These are phyloP conservation scores for Drosophila sulfurigaster DNA, from an alignment of 1,140 invertebrate species.

Conservation along the genomic window DNA sequence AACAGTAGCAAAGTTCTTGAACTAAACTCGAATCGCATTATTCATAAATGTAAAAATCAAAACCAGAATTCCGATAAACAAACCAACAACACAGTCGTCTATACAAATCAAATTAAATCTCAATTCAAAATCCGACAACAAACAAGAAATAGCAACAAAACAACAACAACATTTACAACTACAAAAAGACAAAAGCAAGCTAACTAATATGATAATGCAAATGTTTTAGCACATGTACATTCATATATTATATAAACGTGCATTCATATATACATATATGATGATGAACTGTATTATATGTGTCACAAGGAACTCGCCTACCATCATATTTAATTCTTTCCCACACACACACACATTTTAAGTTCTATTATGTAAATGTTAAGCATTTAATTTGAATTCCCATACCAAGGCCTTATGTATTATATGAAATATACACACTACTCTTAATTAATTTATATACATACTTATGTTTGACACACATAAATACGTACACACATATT, in stretches of 20 bases:
- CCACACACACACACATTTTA: conserved; percentile 24
- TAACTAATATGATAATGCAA: conserved; percentile 62
- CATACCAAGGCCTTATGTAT: conserved; percentile 75
- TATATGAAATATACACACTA: conserved; percentile 75
- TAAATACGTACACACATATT: conserved; percentile 38
- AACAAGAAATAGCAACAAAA: conserved; percentile 37
- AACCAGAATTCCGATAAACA: conserved; percentile 27
- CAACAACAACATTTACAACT: conserved; percentile 32
- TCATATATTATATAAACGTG: conserved; percentile 23
- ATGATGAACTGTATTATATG: conserved; percentile 71
- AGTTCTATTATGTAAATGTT: conserved; percentile 46
- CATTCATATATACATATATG: conserved; percentile 22
- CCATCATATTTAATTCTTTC: conserved; percentile 28
- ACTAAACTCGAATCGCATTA: conserved; percentile 77
- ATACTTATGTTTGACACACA: conserved; percentile 59
- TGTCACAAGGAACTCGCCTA: conserved; percentile 63
- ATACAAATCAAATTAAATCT: conserved; percentile 17
- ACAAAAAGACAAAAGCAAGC: conserved; percentile 29
- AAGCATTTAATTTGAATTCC: conserved; percentile 61
- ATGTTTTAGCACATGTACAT: conserved; percentile 63
- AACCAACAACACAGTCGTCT: conserved; percentile 67
- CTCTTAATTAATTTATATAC: conserved; percentile 63
- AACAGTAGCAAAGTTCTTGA: conserved; percentile 83
- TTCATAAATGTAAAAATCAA: conserved; percentile 68
- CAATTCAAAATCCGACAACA: conserved; percentile 37